Conservation (phyloP, 1,140 invertebrate genomes). For the Pseudomyrmex sp. region DNA sequence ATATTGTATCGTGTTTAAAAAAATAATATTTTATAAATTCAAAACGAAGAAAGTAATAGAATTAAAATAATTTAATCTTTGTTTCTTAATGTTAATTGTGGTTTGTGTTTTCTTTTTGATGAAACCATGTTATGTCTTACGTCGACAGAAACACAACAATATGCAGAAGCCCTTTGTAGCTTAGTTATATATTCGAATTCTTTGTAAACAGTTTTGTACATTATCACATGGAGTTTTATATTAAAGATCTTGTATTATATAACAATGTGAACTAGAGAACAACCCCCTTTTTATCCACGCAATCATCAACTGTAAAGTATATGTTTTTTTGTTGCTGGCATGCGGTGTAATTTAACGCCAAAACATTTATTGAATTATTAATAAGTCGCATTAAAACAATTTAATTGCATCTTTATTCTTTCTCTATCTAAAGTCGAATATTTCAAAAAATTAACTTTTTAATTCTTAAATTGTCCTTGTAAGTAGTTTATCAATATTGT, state of each 20-base stretch:
- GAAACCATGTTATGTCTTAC: constrained; percentile 52
- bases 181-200: constrained; percentile 71
- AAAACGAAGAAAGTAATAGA: constrained; percentile 18
- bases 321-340: not conserved
- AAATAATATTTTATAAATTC: constrained; percentile 23
- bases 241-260: constrained; percentile 77
- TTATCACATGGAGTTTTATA: constrained; percentile 78
- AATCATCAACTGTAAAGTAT: constrained; percentile 24
- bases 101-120: not conserved
- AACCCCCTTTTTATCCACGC: constrained; percentile 50
- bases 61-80: not conserved
- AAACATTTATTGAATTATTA: not conserved
- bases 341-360: constrained; percentile 11
- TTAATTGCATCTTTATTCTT: constrained; percentile 3
- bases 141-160: constrained; percentile 55
- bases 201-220: constrained; percentile 77
- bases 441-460: not conserved
- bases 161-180: constrained; percentile 70
- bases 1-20: constrained; percentile 51
- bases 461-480: not conserved
- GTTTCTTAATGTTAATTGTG: constrained; percentile 7
- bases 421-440: not conserved
- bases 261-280: constrained; percentile 64
- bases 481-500: constrained; percentile 26
- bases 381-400: constrained; percentile 7